phyloP scores from a whole-genome alignment of 2,113 vertebrate species.

The Turdus rufiventris region DNA sequence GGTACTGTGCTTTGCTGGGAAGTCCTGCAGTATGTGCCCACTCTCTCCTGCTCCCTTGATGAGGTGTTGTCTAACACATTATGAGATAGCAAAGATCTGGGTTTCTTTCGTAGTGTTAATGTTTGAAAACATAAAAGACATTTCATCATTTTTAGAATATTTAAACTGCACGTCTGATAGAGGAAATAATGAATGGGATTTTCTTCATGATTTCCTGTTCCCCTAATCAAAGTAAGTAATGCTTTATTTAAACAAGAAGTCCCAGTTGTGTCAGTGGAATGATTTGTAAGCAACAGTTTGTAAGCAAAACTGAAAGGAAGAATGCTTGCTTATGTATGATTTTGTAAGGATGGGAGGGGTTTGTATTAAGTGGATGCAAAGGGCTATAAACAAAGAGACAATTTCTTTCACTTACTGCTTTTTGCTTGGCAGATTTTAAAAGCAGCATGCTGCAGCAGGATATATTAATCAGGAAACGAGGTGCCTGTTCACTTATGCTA shows the following conservation, averaged over 20 bases:
- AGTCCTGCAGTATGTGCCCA: rapidly evolving
- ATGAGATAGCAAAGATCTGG: not conserved
- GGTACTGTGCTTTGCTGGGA: not conserved
- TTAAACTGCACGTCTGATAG: not conserved
- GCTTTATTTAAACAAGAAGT: not conserved
- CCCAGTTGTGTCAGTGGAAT: not conserved
- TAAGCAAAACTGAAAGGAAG: not conserved
- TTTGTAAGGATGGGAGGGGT: not conserved
- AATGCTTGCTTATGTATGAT: not conserved
- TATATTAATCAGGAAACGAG: not conserved
- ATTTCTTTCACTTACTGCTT: not conserved
- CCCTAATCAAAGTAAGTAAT: not conserved
- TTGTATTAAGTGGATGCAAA: not conserved
- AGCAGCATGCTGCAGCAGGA: not conserved
- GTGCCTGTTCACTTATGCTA: not conserved
- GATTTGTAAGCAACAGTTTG: not conserved
- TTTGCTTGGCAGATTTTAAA: not conserved
- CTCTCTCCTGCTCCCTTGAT: not conserved
- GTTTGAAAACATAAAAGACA: not conserved
- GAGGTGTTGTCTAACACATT: not conserved
- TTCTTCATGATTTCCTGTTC: not conserved
- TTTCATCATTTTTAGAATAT: not conserved
- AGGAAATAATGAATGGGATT: not conserved
- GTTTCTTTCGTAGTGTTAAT: not conserved
- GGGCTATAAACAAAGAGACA: not conserved